Percentiles rank a stretch among this genome's conserved stretches.
These are phyloP conservation scores for Ophion slaviceki DNA, from an alignment of 2,888 invertebrate genomes.

Conservation along the genomic window DNA sequence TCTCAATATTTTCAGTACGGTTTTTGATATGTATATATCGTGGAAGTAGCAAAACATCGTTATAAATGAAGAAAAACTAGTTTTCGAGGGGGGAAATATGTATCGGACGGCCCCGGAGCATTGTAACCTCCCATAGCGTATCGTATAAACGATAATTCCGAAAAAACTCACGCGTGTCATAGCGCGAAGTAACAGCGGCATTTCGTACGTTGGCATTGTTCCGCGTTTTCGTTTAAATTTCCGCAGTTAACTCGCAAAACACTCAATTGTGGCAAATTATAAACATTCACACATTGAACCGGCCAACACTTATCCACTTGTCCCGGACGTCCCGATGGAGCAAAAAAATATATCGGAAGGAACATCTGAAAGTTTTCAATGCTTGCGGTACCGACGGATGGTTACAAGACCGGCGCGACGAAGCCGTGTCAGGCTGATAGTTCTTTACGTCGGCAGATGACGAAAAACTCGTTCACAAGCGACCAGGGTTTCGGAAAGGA, in stretches of 20 bases:
- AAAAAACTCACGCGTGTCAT: conserved; percentile 86
- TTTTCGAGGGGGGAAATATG: not conserved
- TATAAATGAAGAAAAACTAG: not conserved
- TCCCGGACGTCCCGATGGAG: not conserved
- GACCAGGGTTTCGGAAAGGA: not conserved
- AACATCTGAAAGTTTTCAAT: not conserved
- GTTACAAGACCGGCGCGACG: not conserved
- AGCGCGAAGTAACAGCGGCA: conserved; percentile 87
- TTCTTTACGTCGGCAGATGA: not conserved
- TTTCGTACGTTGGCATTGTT: conserved; percentile 89
- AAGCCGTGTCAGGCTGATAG: not conserved
- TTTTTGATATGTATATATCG: not conserved
- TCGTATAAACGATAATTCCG: not conserved
- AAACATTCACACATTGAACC: not conserved
- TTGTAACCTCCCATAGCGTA: not conserved
- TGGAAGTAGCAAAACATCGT: not conserved
- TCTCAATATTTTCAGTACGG: no score
- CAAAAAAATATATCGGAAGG: not conserved
- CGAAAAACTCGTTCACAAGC: not conserved
- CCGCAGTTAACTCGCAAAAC: not conserved
- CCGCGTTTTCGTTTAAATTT: not conserved
- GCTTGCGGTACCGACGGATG: not conserved
- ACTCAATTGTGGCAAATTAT: not conserved
- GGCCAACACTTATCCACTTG: not conserved
- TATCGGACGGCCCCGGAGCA: not conserved